Evolutionary conservation across 2,888 invertebrate genomes (phyloP).

Genomic region (Yponomeuta plumbellus): DNA sequence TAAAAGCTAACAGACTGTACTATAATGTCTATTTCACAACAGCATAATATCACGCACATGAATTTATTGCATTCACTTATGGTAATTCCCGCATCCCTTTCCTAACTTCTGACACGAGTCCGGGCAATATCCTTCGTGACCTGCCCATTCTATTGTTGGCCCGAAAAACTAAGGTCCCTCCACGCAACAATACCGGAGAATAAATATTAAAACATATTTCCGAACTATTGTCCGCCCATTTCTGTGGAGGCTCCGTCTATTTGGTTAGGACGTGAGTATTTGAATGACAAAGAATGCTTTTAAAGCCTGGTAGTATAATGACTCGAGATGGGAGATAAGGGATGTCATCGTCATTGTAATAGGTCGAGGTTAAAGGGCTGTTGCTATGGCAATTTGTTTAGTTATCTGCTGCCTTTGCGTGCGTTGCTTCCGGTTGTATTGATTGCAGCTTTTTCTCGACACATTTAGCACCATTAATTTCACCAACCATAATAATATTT

Average conservation of each 20-base stretch:
- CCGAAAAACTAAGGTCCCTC: constrained; percentile 22
- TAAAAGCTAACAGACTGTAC: too few relatives aligned
- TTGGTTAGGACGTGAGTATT: neutral
- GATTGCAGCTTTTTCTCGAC: too few relatives aligned
- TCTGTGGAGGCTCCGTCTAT: neutral
- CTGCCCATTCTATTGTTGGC: constrained; percentile 27
- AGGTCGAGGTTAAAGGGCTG: neutral
- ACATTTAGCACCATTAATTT: too few relatives aligned
- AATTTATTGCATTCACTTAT: neutral
- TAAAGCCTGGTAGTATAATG: neutral
- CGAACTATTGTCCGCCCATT: constrained; percentile 1
- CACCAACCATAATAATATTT: too few relatives aligned
- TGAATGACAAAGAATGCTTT: constrained; percentile 5
- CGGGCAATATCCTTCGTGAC: constrained; percentile 22
- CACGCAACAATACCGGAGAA: constrained; percentile 6
- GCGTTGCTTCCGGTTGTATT: neutral
- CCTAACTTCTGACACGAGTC: constrained; percentile 13
- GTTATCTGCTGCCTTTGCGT: too few relatives aligned
- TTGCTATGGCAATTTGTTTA: neutral
- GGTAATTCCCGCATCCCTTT: constrained; percentile 10
- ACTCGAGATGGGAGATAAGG: neutral
- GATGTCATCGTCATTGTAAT: neutral
- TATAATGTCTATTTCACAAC: too few relatives aligned
- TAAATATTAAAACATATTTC: constrained; percentile 11
- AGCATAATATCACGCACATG: neutral